Evolutionary conservation across 1,140 invertebrate genomes (phyloP).

Genomic region (Cyrtorhinus lividipennis): DNA sequence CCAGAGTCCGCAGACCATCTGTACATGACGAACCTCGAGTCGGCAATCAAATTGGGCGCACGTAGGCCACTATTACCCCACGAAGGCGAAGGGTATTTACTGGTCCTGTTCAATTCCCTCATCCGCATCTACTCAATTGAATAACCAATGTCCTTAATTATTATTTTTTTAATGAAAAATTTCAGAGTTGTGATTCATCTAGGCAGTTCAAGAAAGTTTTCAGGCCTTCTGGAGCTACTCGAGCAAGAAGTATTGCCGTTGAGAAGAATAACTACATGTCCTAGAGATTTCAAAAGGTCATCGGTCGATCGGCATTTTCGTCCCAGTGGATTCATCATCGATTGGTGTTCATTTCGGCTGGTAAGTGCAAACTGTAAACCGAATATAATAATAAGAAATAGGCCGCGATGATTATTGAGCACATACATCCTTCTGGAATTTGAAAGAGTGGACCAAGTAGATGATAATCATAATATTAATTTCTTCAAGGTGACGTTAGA

Average conservation of each 20-base stretch:
- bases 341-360: conserved; percentile 80
- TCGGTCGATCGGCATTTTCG: conserved; percentile 70
- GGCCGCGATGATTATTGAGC: too few species aligned
- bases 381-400: too few species aligned
- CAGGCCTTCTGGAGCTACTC: conserved; percentile 50
- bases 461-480: too few species aligned
- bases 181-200: conserved; percentile 61
- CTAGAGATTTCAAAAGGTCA: conserved; percentile 65
- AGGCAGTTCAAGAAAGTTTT: conserved; percentile 59
- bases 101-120: too few species aligned
- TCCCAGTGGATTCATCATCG: conserved; percentile 56
- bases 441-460: too few species aligned
- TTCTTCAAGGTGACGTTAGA: background rate
- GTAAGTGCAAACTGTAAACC: conserved; percentile 33
- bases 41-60: conserved; percentile 67
- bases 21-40: conserved; percentile 67
- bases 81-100: conserved; percentile 80
- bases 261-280: conserved; percentile 56
- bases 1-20: conserved; percentile 42
- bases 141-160: too few species aligned
- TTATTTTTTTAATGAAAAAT: conserved; percentile 7
- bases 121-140: too few species aligned
- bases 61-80: conserved; percentile 61
- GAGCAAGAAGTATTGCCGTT: conserved; percentile 69
- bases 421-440: too few species aligned